These are phyloP conservation scores for Ceratosolen fusciceps DNA, from an alignment of 1,140 invertebrate genomes.

Conservation along the genomic window DNA sequence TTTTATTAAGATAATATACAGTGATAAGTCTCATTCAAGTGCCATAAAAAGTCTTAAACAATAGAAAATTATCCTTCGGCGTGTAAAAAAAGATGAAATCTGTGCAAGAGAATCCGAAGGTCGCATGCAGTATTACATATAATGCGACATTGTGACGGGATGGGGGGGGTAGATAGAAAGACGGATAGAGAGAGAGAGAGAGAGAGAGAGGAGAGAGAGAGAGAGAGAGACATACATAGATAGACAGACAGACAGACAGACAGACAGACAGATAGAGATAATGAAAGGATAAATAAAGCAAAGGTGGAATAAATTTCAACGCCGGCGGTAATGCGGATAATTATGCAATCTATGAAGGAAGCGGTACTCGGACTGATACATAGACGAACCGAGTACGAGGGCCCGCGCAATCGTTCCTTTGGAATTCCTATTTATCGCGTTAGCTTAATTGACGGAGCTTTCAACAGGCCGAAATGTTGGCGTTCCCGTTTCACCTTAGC, in stretches of 20 bases:
- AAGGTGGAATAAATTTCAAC: slow-evolving; percentile 15
- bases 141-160: too few relatives aligned
- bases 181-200: too few relatives aligned
- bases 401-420: slow-evolving; percentile 4
- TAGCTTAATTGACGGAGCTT: slow-evolving; percentile 21
- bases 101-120: neutral
- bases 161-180: too few relatives aligned
- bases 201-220: too few relatives aligned
- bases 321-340: slow-evolving; percentile 31
- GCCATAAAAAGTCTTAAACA: too few relatives aligned
- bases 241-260: too few relatives aligned
- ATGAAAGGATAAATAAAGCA: neutral
- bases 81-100: neutral
- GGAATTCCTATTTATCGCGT: slow-evolving; percentile 28
- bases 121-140: too few relatives aligned
- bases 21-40: neutral
- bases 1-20: too few relatives aligned
- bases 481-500: slow-evolving; percentile 5
- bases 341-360: slow-evolving; percentile 52
- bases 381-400: neutral
- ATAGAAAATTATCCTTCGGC: too few relatives aligned
- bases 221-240: too few relatives aligned
- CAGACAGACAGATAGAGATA: too few relatives aligned
- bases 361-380: slow-evolving; percentile 13
- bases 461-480: slow-evolving; percentile 6